Evolutionary conservation across 2,113 vertebrate species (phyloP), one percentile per base, ranked within the genome.

Genomic region (Siniperca chuatsi): DNA sequence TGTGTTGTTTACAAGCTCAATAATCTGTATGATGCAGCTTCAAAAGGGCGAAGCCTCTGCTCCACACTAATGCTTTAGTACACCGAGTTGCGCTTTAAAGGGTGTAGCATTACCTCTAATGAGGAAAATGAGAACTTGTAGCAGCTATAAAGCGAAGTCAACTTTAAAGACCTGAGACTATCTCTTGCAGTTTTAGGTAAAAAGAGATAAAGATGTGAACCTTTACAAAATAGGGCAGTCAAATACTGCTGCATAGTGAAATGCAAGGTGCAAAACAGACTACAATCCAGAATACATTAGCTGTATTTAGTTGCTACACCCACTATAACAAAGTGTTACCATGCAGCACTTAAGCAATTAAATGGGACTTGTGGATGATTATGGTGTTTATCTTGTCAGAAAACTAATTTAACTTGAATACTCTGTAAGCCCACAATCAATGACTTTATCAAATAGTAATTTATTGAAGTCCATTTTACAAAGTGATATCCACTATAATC

Each of bases 311-410:
- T 2, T 50, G 46, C 46, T n/a, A 40, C 71, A 69, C 73, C 66
- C 74, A 54, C 67, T 29, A 11, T 50, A 65, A 48, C 23, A 21
- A 21, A 69, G 33, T 67, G 72, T 72, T 50, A 62, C 44, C n/a
- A 21, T 57, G 70, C 29, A 64, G 46, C 54, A 55, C 54, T 73
- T 33, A 61, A 57, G 76, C 54, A 52, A 6, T 44, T 61, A 21
- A 50, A 76, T 42, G 58, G 16, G 57, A 78, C 18, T 70, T 40
- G 8, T 74, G 57, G 8, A 16, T 35, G 42, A 66, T 76, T 67
- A 60, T 37, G 5, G 55, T 50, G 29, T 60, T 79, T 68, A 61
- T 73, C 46, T 75, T 70, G 78, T 75, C 46, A 55, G 42, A 33
- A 50, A 62, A 29, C 16, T 12, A 54, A 40, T 48, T 25, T 64